phyloP scores from a whole-genome alignment of 2,888 invertebrate genomes.

The Dasypolia templi region DNA sequence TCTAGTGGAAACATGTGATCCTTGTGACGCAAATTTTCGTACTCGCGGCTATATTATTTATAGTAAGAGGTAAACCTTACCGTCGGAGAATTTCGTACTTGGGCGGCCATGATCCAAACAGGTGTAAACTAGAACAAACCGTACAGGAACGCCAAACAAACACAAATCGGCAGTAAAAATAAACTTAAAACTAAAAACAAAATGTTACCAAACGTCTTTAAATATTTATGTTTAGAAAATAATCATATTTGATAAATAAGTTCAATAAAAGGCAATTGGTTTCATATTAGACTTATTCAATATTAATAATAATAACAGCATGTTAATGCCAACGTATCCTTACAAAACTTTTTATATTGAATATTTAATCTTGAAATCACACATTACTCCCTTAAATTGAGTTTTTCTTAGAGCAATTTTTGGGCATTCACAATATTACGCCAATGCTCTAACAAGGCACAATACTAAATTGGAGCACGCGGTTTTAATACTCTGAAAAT shows the following conservation, averaged over 20 bases:
- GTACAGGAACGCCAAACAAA: slow-evolving; percentile 40
- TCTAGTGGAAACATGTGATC: neutral
- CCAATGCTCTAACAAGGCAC: neutral
- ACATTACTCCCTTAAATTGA: neutral
- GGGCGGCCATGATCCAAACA: slow-evolving; percentile 59
- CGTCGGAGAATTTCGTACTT: slow-evolving; percentile 40
- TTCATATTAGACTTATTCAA: neutral
- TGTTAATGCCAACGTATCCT: neutral
- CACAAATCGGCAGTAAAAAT: slow-evolving; percentile 52
- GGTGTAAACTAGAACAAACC: slow-evolving; percentile 49
- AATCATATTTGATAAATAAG: neutral
- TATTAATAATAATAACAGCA: neutral
- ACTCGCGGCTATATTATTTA: slow-evolving; percentile 24
- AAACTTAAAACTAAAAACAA: slow-evolving; percentile 42
- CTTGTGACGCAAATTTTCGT: neutral
- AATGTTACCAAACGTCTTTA: slow-evolving; percentile 14
- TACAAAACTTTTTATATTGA: neutral
- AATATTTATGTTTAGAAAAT: slow-evolving; percentile 7
- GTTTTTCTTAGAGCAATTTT: neutral
- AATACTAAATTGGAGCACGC: slow-evolving; percentile 18
- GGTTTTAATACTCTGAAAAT: slow-evolving; percentile 16
- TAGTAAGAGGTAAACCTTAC: slow-evolving; percentile 20
- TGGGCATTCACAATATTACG: neutral
- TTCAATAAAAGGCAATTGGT: neutral
- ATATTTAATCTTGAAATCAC: neutral